phyloP scores from a whole-genome alignment of 2,113 vertebrate genomes.

The Protomyctophum bolini region DNA sequence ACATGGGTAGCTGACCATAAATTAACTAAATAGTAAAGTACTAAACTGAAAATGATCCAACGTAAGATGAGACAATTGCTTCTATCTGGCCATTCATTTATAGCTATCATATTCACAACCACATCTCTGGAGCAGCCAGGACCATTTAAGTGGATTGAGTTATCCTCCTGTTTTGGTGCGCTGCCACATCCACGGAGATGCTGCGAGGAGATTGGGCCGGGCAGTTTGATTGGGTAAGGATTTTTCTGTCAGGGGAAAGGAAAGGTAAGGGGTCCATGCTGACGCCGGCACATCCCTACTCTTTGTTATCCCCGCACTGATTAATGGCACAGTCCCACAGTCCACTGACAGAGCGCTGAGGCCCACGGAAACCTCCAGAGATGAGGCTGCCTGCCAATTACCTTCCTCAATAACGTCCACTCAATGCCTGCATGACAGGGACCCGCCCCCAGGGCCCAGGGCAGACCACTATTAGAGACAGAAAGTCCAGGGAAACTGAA shows the following conservation, averaged over 20 bases:
- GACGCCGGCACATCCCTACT: conserved; percentile 60
- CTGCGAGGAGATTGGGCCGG: conserved; percentile 59
- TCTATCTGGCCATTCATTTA: not conserved
- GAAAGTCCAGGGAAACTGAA: conserved; percentile 19
- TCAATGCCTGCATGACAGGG: conserved; percentile 69
- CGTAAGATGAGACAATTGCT: not conserved
- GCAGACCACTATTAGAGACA: conserved; percentile 49
- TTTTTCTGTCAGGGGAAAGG: conserved; percentile 72
- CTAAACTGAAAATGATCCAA: no score
- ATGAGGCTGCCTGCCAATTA: conserved; percentile 76
- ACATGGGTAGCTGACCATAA: no score
- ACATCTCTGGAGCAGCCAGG: not conserved
- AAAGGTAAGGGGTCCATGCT: conserved; percentile 58
- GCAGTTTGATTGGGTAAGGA: conserved; percentile 75
- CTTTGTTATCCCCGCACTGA: conserved; percentile 65
- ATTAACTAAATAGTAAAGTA: no score
- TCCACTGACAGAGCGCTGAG: conserved; percentile 63
- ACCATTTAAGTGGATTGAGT: conserved; percentile 1
- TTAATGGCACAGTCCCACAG: conserved; percentile 69
- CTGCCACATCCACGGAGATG: conserved; percentile 30
- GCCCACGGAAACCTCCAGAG: conserved; percentile 72
- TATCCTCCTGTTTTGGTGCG: conserved; percentile 5
- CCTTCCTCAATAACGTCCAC: conserved; percentile 73
- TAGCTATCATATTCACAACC: not conserved
- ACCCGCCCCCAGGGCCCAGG: conserved; percentile 53